Evolutionary conservation across 2,113 vertebrate genomes (phyloP), one percentile per base, ranked within the genome.

Genomic region (Australoheros scitulus): DNA sequence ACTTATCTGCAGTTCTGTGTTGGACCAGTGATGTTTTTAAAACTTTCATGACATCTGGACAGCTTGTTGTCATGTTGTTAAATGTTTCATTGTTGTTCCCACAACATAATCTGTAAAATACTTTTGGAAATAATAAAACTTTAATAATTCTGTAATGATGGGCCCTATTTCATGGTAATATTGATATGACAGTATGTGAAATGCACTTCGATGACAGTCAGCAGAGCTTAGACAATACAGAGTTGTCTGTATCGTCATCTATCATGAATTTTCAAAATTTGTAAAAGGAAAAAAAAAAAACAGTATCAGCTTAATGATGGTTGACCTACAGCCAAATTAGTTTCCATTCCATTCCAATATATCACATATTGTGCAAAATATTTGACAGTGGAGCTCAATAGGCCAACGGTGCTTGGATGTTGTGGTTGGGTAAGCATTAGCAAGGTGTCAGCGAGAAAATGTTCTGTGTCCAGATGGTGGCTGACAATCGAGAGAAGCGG

Each of bases 401-500:
- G 36, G 36, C 36, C 36, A 38, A 10, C 1, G 7, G 34, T 29
- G 3, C 10, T 7, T 43, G 3, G n/a, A 2, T 13, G 26, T 11
- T n/a, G 68, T 5, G 47, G 26, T 57, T 22, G 55, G 52, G 20
- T 22, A n/a, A 17, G 18, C 10, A 11, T 61, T 36, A 10, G 13
- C 4, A 17, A 9, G 2, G 2, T 18, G 8, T 59, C 52, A 34
- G 2, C 55, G 18, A 82, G 22, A 34, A 57, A 29, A 60, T 29
- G 4, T 76, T 24, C 70, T 79, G 13, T 84, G 13, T 18, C 18
- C 88, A 98, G 97, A 96, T 98, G 96, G 97, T 97, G 82, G 97
- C 97, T 0, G 97, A 98, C 92, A 97, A 97, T 93, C 94, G 97
- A 22, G 97, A 98, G 95, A 98, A 98, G 93, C 95, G 97, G 32